These are phyloP conservation scores for Otus sunia DNA, from an alignment of 2,113 vertebrate genomes.

Conservation along the genomic window DNA sequence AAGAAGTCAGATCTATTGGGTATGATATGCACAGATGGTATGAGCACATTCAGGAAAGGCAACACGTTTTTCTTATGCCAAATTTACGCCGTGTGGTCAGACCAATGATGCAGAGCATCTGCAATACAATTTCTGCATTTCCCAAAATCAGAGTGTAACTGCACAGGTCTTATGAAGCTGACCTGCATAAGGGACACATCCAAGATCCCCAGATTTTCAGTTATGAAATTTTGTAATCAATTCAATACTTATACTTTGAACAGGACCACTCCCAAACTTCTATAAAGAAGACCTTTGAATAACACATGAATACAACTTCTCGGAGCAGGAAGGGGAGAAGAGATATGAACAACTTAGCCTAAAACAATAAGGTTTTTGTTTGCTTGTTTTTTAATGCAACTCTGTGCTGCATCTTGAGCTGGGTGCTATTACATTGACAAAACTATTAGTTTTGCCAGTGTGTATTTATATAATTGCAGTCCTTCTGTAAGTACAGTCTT, in stretches of 20 bases:
- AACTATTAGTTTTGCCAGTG: background rate
- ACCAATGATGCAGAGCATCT: background rate
- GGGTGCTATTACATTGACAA: background rate
- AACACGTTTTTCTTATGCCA: background rate
- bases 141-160: background rate
- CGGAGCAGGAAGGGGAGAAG: accelerated
- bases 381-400: background rate
- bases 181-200: background rate
- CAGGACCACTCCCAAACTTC: background rate
- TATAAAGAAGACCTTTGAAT: background rate
- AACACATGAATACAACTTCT: background rate
- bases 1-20: background rate
- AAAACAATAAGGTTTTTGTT: background rate
- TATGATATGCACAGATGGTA: background rate
- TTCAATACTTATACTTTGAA: background rate
- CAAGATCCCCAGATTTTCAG: background rate
- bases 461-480: background rate
- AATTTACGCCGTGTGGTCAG: background rate
- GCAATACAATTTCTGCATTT: background rate
- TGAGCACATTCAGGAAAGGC: background rate
- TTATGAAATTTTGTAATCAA: background rate
- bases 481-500: background rate
- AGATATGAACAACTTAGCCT: accelerated
- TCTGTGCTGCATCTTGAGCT: background rate
- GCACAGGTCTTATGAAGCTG: background rate